Evolutionary conservation across 2,888 invertebrate species (phyloP), one percentile per base, ranked within the genome.

Genomic region (Drosophila percnosoma): DNA sequence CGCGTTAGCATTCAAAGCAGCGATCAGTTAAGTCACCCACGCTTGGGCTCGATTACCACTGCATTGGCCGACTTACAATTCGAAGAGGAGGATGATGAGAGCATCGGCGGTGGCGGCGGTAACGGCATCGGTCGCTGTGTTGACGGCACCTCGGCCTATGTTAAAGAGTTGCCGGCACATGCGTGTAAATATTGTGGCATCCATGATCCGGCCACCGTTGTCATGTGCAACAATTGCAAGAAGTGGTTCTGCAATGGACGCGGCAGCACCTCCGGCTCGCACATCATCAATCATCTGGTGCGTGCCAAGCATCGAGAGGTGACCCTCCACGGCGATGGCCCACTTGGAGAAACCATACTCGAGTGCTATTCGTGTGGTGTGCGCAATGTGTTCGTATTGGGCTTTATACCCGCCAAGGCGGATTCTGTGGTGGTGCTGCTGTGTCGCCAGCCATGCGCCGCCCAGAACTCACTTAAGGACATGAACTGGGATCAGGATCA

Each of bases 191-290:
- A 99, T 92, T 99, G 99, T 93, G 99, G 99, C 55, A 99, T 99
- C 78, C 99, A 99, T 92, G 91, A 91, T 69, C 91, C 89, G 13
- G 80, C 89, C 59, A 83, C 89, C 0, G 99, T 99, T 48, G 99
- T 99, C 64, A 98, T 98, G 96, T 99, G 99, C 93, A 99, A 99
- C 92, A 95, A 97, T 72, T 99, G 99, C 92, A 98, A 98, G 92
- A 99, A 99, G 92, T 99, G 99, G 99, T 99, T 99, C 92, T 99
- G 99, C 93, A 99, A 99, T 94, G 99, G 99, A 1, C 95, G 99
- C 68, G 99, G 99, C 21, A 99, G 98, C 92, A 99, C 99, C 2
- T 98, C 99, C 0, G 99, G 98, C 33, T 99, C 99, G 55, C 99
- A 99, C 92, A 99, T 99, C 83, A 98, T 99, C 85, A 99, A 99